Percentiles rank a stretch among this genome's conserved stretches.
phyloP scores from a whole-genome alignment of 1,140 invertebrate genomes.

The Drosophila lacteicornis region DNA sequence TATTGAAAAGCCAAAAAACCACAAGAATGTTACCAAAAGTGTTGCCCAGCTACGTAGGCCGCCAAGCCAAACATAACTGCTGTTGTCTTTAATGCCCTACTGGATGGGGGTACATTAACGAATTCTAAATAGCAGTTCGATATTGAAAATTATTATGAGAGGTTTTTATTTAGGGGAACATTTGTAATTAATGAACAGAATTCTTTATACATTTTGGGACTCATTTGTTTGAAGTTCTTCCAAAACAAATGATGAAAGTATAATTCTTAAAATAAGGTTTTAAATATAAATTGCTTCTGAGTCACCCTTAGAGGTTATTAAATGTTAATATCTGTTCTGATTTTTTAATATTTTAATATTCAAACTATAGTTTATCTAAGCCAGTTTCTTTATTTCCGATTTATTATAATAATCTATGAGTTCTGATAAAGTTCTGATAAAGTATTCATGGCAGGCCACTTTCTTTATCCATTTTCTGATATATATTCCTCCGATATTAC shows the following conservation, averaged over 20 bases:
- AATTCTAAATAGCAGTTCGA: background rate
- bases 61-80: slow-evolving; percentile 50
- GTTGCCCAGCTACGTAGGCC: slow-evolving; percentile 56
- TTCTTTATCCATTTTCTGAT: too few relatives aligned
- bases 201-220: background rate
- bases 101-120: background rate
- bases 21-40: slow-evolving; percentile 83
- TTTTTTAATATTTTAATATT: too few relatives aligned
- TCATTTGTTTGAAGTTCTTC: background rate
- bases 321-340: too few relatives aligned
- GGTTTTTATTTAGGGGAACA: background rate
- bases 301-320: too few relatives aligned
- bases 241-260: background rate
- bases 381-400: too few relatives aligned
- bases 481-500: too few relatives aligned
- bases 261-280: background rate
- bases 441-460: too few relatives aligned
- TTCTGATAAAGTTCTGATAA: too few relatives aligned
- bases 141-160: background rate
- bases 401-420: too few relatives aligned
- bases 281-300: too few relatives aligned
- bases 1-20: slow-evolving; percentile 76
- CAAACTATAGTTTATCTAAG: too few relatives aligned
- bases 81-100: slow-evolving; percentile 41
- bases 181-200: too few relatives aligned